Conservation (phyloP, 64 coral and sea anemone species). For the Trachythela sp. region DNA sequence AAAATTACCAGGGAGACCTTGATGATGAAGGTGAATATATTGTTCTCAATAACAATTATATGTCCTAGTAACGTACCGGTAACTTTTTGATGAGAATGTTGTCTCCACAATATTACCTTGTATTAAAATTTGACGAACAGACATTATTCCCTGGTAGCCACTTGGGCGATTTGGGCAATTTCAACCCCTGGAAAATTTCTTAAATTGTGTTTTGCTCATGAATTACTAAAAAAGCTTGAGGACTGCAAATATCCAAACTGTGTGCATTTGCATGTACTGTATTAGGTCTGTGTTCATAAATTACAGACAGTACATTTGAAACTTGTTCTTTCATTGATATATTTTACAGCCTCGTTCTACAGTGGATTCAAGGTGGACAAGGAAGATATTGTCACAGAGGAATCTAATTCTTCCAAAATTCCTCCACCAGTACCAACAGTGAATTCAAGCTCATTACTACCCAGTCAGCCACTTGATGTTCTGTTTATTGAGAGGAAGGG, state of each 20-base stretch:
- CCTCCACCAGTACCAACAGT: slow-evolving; percentile 40
- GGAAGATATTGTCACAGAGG: slow-evolving; percentile 76
- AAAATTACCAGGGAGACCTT: slow-evolving; percentile 2
- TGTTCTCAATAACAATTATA: too few species aligned
- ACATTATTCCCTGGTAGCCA: too few species aligned
- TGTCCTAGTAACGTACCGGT: too few species aligned
- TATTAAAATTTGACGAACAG: too few species aligned
- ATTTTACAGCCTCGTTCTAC: slow-evolving; percentile 54
- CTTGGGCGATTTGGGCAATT: too few species aligned
- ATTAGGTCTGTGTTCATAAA: neutral
- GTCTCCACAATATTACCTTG: too few species aligned
- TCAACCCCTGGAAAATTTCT: too few species aligned
- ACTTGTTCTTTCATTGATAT: neutral
- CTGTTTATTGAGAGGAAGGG: slow-evolving; percentile 96
- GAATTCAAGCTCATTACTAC: slow-evolving; percentile 56
- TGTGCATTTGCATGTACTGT: neutral
- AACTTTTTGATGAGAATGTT: too few species aligned
- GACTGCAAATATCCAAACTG: too few species aligned
- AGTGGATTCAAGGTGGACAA: slow-evolving; percentile 94
- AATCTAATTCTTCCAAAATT: slow-evolving; percentile 51
- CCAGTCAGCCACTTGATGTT: slow-evolving; percentile 95
- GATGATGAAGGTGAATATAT: slow-evolving; percentile 25
- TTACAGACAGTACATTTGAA: neutral
- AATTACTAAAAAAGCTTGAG: too few species aligned
- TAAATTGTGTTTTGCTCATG: too few species aligned